Evolutionary conservation across 1,140 invertebrate species (phyloP), one percentile per base, ranked within the genome.

Genomic region (Sinonovacula constricta): DNA sequence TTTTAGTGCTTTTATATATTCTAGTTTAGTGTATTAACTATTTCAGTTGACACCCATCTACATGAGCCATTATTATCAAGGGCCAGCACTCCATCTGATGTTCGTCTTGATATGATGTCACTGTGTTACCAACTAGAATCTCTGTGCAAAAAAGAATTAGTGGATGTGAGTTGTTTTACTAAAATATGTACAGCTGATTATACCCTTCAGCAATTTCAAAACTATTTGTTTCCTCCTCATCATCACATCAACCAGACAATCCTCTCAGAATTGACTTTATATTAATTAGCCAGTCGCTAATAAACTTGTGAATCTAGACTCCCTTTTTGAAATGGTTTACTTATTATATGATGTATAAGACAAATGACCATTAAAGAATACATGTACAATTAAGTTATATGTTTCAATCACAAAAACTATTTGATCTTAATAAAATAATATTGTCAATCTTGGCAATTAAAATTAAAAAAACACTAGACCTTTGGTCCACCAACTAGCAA

Each of bases 91-190:
- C 65, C 75, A 22, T 18, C 15, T 2, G 75, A 78, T 62, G 31
- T 78, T 7, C 15, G 57, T 3, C n/a, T 78, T 12, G 75, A 78
- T 1, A 67, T 78, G 56, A 78, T 78, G 62, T 57, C 75, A 45
- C 53, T 78, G n/a, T 78, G 75, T 59, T 67, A 60, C 24, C 75
- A 78, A 45, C 45, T 78, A n/a, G 75, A 78, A 68, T 53, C 66
- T 22, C 65, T 78, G 24, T 78, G 75, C 28, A 78, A 49, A 39
- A 78, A 78, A 53, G 75, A 78, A 49, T 45, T 78, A 15, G 33
- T 31, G 7, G 65, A 78, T 54, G 75, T 78, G 49, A 49, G n/a
- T 1, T 36, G 22, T 30, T 15, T 14, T 4, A 10, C 5, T 57
- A 10, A 26, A n/a, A 57, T 22, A 49, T 49, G n/a, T 12, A 49